Percentiles rank a stretch among this genome's conserved stretches.
Evolutionary conservation across 2,113 vertebrate genomes (phyloP).

Genomic region (Oplegnathus fasciatus): DNA sequence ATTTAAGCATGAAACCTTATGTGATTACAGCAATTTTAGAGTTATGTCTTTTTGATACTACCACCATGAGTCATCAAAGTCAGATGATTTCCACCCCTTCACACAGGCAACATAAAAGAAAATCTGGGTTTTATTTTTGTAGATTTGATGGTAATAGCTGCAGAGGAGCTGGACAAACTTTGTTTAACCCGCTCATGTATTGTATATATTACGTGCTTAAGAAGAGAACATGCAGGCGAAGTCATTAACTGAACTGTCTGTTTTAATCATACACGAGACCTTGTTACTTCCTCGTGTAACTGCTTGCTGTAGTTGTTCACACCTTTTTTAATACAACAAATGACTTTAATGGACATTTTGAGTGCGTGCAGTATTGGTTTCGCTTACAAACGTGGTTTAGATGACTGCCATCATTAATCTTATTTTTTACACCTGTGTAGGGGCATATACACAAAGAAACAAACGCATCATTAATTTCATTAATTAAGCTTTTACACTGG

Average conservation of each 20-base stretch:
- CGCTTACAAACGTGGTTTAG: neutral
- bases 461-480: too few species aligned
- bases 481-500: neutral
- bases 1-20: neutral
- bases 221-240: neutral
- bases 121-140: neutral
- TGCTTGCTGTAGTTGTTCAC: neutral
- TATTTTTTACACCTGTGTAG: too few species aligned
- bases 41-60: neutral
- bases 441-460: too few species aligned
- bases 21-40: neutral
- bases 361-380: neutral
- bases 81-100: neutral
- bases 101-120: neutral
- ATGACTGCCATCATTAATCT: neutral
- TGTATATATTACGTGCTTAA: neutral
- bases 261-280: neutral
- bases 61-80: neutral
- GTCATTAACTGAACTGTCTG: neutral
- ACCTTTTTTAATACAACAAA: neutral
- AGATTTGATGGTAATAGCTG: neutral
- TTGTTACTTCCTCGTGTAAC: neutral
- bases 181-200: too few species aligned
- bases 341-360: neutral
- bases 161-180: too few species aligned